Conservation (phyloP, 2,888 invertebrate genomes). For the Mycalesis mineus region DNA sequence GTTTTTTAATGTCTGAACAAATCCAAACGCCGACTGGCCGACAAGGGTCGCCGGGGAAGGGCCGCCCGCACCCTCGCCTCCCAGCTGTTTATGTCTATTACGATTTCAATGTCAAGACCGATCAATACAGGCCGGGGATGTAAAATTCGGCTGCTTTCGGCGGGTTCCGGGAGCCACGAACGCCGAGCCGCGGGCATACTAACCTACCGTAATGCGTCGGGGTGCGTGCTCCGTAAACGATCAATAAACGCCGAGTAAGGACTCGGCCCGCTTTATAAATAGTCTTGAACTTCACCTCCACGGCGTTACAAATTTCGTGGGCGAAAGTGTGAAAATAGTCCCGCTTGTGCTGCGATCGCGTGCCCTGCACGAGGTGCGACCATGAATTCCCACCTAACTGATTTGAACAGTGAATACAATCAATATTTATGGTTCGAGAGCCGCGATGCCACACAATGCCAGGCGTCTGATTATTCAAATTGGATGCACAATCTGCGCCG, state of each 20-base stretch:
- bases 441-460: slow-evolving; percentile 50
- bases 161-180: slow-evolving; percentile 68
- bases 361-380: slow-evolving; percentile 13
- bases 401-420: slow-evolving; percentile 42
- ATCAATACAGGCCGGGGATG: slow-evolving; percentile 75
- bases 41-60: slow-evolving; percentile 55
- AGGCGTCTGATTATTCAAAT: slow-evolving; percentile 66
- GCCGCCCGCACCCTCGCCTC: slow-evolving; percentile 62
- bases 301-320: slow-evolving; percentile 50
- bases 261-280: slow-evolving; percentile 69
- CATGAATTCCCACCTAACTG: slow-evolving; percentile 29
- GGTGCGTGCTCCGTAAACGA: slow-evolving; percentile 69
- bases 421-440: slow-evolving; percentile 45
- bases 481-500: slow-evolving; percentile 56
- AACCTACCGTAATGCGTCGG: slow-evolving; percentile 75
- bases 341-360: slow-evolving; percentile 46
- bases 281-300: slow-evolving; percentile 76
- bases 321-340: slow-evolving; percentile 61
- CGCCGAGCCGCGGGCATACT: slow-evolving; percentile 62
- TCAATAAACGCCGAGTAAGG: slow-evolving; percentile 70
- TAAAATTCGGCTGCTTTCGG: slow-evolving; percentile 73
- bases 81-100: slow-evolving; percentile 75
- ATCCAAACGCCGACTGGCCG: slow-evolving; percentile 30
- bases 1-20: slow-evolving; percentile 31
- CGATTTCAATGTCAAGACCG: slow-evolving; percentile 78